Base-by-base conservation (phyloP, 92 coral and sea anemone genomes). In the Bergia puertoricense region DNA sequence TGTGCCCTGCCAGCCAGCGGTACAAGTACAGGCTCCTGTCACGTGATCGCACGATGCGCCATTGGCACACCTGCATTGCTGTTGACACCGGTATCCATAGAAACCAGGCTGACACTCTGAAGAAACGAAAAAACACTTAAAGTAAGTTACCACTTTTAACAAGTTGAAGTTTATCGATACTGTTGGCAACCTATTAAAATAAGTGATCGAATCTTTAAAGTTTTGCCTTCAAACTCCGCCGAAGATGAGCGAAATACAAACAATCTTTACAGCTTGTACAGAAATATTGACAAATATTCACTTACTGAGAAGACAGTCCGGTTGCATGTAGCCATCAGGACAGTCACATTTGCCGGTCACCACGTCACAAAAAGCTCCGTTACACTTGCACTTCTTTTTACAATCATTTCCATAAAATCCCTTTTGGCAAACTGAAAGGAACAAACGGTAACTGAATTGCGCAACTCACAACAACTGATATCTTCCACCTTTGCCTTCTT, bases 1-100 rank as follows among this genome's bases (percentile, higher is more conserved):
- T 72, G 89, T 90, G 43, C 99, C 99, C 59, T 79, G 93, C 96
- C 95, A 96, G 68, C 99, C 99, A 79, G 91, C 90, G 43, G 91
- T 54, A 86, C 99, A 96, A 50, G 91, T 81, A 78, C 99, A 96
- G 20, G 85, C 85, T 16, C 99, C 99, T 50, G 96, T 92, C 92
- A 92, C 93, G 90, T 95, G 99, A 86, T 91, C 91, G 81, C 99
- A 96, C 8, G 95, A 92, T 2, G 94, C 90, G 18, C 56, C 86
- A 51, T 91, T 81, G 8, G 86, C 85, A 79, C 99, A 96, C 37
- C 69, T 85, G 85, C 99, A 96, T n/a, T 41, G 39, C 67, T 89
- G 45, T 30, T 89, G 77, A 71, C 99, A 96, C 18, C 71, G 73
- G 37, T 81, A 62, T 54, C 99, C 99, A 90, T 85, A 95, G 1